Conservation (phyloP, 2,113 vertebrate genomes). For the Salvelinus sp. region DNA sequence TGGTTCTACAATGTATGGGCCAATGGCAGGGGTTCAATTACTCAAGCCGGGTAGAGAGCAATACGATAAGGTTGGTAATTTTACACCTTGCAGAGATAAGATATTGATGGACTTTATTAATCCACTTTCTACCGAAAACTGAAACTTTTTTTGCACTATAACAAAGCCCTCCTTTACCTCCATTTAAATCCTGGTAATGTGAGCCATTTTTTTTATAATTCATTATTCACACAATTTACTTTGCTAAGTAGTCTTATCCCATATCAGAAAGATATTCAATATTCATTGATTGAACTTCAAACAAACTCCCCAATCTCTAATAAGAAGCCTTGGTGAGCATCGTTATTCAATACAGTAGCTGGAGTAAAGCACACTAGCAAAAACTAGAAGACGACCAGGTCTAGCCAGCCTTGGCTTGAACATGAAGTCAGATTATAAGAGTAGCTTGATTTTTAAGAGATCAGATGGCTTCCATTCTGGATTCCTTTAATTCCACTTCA, state of each 20-base stretch:
- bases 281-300: not conserved
- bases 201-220: not conserved
- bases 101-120: no score
- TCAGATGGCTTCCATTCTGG: slow-evolving; percentile 24
- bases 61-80: not conserved
- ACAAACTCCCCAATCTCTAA: not conserved
- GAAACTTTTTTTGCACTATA: not conserved
- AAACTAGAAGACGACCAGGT: slow-evolving; percentile 35
- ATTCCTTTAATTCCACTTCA: slow-evolving; percentile 19
- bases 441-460: slow-evolving; percentile 15
- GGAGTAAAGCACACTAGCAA: not conserved
- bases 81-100: no score
- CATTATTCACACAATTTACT: not conserved
- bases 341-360: not conserved
- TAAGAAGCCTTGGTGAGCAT: not conserved
- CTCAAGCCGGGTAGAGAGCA: not conserved
- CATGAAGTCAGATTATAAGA: slow-evolving; percentile 22
- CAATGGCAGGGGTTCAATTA: not conserved
- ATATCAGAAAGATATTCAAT: not conserved
- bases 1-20: not conserved
- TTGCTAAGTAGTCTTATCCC: not conserved
- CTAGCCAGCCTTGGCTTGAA: slow-evolving; percentile 23
- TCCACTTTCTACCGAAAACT: no score
- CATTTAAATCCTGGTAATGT: not conserved
- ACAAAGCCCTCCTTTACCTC: not conserved